Conservation (phyloP, 35 echinoderm and acorn worm species). For the Lytechinus variegatus region DNA sequence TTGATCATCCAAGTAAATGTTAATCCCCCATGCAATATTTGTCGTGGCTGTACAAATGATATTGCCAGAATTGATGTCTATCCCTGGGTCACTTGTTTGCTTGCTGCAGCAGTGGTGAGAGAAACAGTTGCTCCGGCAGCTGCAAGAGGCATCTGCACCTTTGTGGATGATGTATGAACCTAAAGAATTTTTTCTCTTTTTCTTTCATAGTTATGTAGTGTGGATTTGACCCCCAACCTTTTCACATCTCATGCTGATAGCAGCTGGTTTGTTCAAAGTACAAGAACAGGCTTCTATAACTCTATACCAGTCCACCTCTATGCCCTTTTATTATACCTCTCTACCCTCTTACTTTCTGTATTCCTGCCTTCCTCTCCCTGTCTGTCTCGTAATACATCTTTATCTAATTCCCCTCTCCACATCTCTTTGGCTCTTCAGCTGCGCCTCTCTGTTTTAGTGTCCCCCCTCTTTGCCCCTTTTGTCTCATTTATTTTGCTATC, state of each 20-base stretch:
- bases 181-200: neutral
- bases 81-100: neutral
- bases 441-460: no score
- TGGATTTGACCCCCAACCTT: neutral
- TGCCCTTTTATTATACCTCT: neutral
- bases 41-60: neutral
- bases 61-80: neutral
- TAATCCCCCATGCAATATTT: neutral
- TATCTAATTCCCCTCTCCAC: neutral
- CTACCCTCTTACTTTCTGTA: neutral
- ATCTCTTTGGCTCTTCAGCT: neutral
- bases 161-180: constrained; percentile 1
- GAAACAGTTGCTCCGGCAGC: neutral
- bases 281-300: neutral
- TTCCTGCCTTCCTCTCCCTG: neutral
- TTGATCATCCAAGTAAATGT: neutral
- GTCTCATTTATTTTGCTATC: no score
- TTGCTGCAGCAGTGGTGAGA: neutral
- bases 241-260: neutral
- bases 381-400: neutral
- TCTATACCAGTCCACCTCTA: neutral
- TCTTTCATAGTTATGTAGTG: neutral
- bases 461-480: no score
- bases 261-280: neutral
- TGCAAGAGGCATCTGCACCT: neutral